phyloP scores from a whole-genome alignment of 2,888 invertebrate species.

The Pterobdella sp. region DNA sequence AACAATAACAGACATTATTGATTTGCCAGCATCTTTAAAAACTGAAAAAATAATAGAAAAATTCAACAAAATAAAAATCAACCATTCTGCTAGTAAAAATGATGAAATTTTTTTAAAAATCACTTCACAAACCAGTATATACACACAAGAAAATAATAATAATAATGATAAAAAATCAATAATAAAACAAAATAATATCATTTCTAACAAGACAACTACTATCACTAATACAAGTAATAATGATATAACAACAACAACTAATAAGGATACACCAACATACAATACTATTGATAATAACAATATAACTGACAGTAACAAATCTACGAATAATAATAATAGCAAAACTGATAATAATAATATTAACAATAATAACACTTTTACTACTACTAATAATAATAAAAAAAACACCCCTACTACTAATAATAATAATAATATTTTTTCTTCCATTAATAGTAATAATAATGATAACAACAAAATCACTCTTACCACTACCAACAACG shows the following conservation, averaged over 20 bases:
- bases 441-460: no score
- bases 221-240: not conserved
- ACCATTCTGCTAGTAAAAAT: not conserved
- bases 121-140: no score
- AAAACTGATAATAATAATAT: not conserved
- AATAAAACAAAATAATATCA: not conserved
- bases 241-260: not conserved
- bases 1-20: slow-evolving; percentile 50
- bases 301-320: not conserved
- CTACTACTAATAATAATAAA: not conserved
- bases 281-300: not conserved
- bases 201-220: not conserved
- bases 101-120: no score
- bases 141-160: not conserved
- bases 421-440: not conserved
- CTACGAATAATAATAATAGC: not conserved
- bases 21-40: slow-evolving; percentile 43
- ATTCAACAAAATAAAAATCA: slow-evolving; percentile 37
- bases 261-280: not conserved
- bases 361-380: not conserved
- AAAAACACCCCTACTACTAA: slow-evolving; percentile 5
- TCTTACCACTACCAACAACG: no score
- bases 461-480: no score
- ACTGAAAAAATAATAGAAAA: slow-evolving; percentile 41
- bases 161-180: not conserved